Evolutionary conservation across 2,888 invertebrate species (phyloP).

Genomic region (Drosophila emarginata): DNA sequence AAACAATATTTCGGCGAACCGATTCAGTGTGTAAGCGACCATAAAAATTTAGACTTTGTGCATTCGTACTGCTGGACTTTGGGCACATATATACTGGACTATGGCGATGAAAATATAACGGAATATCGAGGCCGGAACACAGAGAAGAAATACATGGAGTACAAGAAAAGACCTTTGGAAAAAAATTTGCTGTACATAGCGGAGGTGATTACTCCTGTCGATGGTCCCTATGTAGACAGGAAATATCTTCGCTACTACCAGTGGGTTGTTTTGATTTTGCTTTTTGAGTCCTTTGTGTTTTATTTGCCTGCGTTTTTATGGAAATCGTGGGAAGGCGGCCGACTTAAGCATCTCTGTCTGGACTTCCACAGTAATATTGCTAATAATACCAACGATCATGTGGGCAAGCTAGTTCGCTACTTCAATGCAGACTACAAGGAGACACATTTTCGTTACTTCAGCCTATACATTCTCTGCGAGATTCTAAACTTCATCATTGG

Average conservation of each 20-base stretch:
- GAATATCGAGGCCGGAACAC: background rate
- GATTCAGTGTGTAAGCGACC: slow-evolving; percentile 87
- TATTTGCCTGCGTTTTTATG: slow-evolving; percentile 80
- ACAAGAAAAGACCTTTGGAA: background rate
- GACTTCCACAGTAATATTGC: slow-evolving; percentile 70
- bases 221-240: slow-evolving; percentile 40
- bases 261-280: slow-evolving; percentile 80
- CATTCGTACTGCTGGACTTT: slow-evolving; percentile 92
- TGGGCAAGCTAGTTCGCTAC: slow-evolving; percentile 69
- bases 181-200: background rate
- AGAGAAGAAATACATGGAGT: background rate
- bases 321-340: slow-evolving; percentile 83
- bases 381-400: slow-evolving; percentile 54
- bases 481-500: slow-evolving; percentile 88
- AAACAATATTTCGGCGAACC: slow-evolving; percentile 94
- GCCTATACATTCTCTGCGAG: slow-evolving; percentile 88
- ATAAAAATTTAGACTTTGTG: slow-evolving; percentile 85
- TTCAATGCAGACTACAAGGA: slow-evolving; percentile 75
- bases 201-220: background rate
- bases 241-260: slow-evolving; percentile 81
- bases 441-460: slow-evolving; percentile 84
- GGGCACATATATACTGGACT: slow-evolving; percentile 86
- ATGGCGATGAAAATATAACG: background rate
- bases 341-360: slow-evolving; percentile 80
- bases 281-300: slow-evolving; percentile 78